phyloP scores from a whole-genome alignment of 2,888 invertebrate species.

The Drosophila pegasa region DNA sequence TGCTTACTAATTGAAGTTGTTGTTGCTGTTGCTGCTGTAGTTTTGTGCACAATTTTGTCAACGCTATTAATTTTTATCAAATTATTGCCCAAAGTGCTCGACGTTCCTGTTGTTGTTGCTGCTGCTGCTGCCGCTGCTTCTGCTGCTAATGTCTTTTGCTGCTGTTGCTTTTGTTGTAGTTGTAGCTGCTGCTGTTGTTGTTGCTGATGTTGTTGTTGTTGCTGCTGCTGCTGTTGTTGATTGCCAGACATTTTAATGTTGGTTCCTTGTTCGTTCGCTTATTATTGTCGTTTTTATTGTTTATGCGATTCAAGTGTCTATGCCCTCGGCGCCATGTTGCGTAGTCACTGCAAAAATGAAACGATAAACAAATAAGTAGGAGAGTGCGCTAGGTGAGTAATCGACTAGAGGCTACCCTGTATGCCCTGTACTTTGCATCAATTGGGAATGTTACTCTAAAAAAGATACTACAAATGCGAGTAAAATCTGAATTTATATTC shows the following conservation, averaged over 20 bases:
- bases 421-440: not conserved
- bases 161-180: conserved; percentile 49
- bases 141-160: conserved; percentile 35
- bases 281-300: conserved; percentile 33
- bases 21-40: conserved; percentile 35
- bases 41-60: conserved; percentile 76
- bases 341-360: conserved; percentile 52
- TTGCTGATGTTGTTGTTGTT: conserved; percentile 46
- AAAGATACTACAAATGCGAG: not conserved
- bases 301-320: conserved; percentile 48
- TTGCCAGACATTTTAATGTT: conserved; percentile 75
- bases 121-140: not conserved
- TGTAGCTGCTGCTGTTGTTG: conserved; percentile 40
- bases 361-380: conserved; percentile 49
- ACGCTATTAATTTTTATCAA: conserved; percentile 75
- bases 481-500: too few species aligned
- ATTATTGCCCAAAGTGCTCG: conserved; percentile 69
- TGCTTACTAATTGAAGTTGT: conserved; percentile 57
- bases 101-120: conserved; percentile 44
- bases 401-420: not conserved
- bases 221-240: conserved; percentile 65
- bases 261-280: conserved; percentile 60
- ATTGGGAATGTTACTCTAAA: too few species aligned
- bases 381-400: not conserved
- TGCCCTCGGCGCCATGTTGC: conserved; percentile 59